phyloP scores from a whole-genome alignment of 2,888 invertebrate species.

The Flexamia atlantica region DNA sequence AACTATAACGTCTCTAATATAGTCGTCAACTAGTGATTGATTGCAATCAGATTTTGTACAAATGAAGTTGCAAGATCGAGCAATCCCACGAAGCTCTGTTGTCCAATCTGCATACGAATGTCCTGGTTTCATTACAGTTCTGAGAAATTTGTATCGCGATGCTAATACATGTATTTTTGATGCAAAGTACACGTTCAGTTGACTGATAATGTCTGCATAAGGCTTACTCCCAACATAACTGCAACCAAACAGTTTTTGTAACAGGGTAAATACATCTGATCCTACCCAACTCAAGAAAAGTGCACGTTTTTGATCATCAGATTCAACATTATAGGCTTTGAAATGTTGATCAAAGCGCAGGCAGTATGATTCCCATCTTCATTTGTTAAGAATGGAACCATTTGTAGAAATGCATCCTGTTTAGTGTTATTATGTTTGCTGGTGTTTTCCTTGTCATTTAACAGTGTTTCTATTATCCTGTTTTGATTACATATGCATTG shows the following conservation, averaged over 20 bases:
- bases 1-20: conserved; percentile 1
- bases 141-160: not conserved
- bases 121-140: no score
- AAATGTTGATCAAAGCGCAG: not conserved
- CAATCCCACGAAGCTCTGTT: no score
- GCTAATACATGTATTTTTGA: not conserved
- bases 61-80: no score
- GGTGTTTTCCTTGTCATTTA: not conserved
- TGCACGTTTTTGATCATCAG: no score
- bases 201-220: not conserved
- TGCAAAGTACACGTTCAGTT: not conserved
- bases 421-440: not conserved
- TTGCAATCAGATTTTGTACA: not conserved
- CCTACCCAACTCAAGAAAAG: not conserved
- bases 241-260: not conserved
- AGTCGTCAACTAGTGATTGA: not conserved
- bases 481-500: not conserved
- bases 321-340: no score
- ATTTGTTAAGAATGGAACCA: not conserved
- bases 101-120: not conserved
- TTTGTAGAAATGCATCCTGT: not conserved
- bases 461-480: conserved; percentile 6
- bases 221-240: not conserved
- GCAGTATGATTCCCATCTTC: not conserved
- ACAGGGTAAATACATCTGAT: not conserved